phyloP scores from a whole-genome alignment of 2,888 invertebrate genomes.

The Rapana venosa region DNA sequence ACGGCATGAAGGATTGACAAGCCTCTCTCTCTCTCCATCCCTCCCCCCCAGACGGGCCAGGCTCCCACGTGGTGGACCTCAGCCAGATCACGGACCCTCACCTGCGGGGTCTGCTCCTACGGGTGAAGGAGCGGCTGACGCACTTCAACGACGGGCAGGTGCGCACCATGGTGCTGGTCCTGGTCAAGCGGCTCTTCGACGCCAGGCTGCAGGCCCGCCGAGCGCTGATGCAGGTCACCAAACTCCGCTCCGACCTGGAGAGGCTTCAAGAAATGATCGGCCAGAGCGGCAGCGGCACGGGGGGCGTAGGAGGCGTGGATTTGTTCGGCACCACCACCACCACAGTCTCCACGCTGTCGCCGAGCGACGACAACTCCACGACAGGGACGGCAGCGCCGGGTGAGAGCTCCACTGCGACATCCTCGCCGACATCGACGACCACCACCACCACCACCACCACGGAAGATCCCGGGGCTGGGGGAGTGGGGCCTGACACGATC shows the following conservation, averaged over 20 bases:
- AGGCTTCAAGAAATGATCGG: slow-evolving; percentile 15
- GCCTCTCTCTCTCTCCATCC: not conserved
- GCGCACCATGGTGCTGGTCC: not conserved
- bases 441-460: not conserved
- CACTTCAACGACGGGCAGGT: not conserved
- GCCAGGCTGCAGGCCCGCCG: not conserved
- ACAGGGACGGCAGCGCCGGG: not conserved
- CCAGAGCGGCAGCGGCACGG: slow-evolving; percentile 6
- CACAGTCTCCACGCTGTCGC: not conserved
- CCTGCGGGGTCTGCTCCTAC: not conserved
- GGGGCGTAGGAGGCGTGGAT: not conserved
- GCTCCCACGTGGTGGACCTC: slow-evolving; percentile 16
- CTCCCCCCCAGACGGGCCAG: not conserved
- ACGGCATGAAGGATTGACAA: not conserved
- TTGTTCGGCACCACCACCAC: not conserved
- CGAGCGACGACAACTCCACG: not conserved
- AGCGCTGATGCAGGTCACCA: not conserved
- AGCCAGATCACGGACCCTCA: not conserved
- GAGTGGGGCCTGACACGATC: not conserved
- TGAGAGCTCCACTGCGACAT: not conserved
- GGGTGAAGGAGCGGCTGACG: not conserved
- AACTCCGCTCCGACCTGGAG: slow-evolving; percentile 20
- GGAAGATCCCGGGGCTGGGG: not conserved
- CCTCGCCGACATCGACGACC: not conserved
- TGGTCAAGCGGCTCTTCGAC: slow-evolving; percentile 25